phyloP scores from a whole-genome alignment of 2,888 invertebrate genomes.

The Drosophila setosimentum region DNA sequence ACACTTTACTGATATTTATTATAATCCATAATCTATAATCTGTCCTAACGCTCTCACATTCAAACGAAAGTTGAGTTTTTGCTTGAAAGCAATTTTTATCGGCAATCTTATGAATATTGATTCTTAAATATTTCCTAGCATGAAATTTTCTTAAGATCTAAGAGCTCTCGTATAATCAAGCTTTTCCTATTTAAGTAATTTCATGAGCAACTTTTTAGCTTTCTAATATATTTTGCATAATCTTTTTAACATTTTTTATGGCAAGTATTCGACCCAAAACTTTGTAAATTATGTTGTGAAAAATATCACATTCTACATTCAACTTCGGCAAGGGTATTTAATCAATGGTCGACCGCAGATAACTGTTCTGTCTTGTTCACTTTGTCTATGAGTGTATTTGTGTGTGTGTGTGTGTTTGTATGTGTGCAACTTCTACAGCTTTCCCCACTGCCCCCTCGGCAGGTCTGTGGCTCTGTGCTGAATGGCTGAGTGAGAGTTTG shows the following conservation, averaged over 20 bases:
- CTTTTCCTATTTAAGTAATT: neutral
- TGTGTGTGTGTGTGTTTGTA: slow-evolving; percentile 30
- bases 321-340: slow-evolving; percentile 1
- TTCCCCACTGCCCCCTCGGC: neutral
- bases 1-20: neutral
- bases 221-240: neutral
- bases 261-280: neutral
- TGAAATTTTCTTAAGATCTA: neutral
- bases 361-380: slow-evolving; percentile 2
- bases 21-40: neutral
- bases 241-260: neutral
- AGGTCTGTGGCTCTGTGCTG: slow-evolving; percentile 37
- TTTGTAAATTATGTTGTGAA: neutral
- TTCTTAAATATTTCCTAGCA: neutral
- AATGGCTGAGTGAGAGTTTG: slow-evolving; percentile 81
- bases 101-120: neutral
- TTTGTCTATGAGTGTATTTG: slow-evolving; percentile 7
- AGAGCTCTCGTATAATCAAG: neutral
- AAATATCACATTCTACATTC: neutral
- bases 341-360: slow-evolving; percentile 10
- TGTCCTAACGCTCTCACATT: neutral
- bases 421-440: slow-evolving; percentile 16
- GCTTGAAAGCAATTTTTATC: neutral
- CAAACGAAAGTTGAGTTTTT: neutral
- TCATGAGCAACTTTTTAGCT: neutral